These are phyloP conservation scores for Drosophila melanica DNA, from an alignment of 1,140 invertebrate genomes.

Conservation along the genomic window DNA sequence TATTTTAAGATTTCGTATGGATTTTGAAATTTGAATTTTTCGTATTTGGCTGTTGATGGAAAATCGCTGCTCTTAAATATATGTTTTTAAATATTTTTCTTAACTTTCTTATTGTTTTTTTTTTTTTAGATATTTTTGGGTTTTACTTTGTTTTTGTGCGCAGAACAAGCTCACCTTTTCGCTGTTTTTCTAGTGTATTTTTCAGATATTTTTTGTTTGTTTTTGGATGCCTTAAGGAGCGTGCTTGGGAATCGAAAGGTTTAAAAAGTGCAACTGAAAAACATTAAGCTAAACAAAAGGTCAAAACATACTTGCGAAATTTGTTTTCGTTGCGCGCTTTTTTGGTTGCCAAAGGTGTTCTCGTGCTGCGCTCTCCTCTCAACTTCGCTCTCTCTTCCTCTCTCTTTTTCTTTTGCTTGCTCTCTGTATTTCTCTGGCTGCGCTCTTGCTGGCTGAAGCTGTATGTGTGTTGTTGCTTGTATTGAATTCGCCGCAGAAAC, in stretches of 20 bases:
- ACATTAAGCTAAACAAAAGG: constrained; percentile 49
- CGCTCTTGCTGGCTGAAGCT: constrained; percentile 36
- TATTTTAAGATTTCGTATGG: constrained; percentile 42
- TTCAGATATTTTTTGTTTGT: constrained; percentile 18
- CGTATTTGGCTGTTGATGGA: constrained; percentile 28
- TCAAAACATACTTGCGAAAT: constrained; percentile 77
- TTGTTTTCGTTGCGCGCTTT: constrained; percentile 34
- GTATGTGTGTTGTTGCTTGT: constrained; percentile 25
- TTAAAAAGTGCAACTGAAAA: constrained; percentile 47
- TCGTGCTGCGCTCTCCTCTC: constrained; percentile 46
- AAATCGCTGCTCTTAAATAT: constrained; percentile 37
- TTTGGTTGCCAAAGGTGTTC: constrained; percentile 59
- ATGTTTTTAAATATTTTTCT: background rate
- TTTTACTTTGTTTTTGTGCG: constrained; percentile 5
- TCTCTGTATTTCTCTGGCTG: constrained; percentile 33
- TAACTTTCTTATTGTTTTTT: background rate
- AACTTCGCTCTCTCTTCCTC: constrained; percentile 5
- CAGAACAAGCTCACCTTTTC: constrained; percentile 46
- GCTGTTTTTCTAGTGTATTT: constrained; percentile 9
- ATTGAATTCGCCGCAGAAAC: constrained; percentile 72
- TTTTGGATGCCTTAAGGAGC: constrained; percentile 7
- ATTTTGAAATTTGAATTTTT: constrained; percentile 23
- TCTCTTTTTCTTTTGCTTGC: constrained; percentile 31
- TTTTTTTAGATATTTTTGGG: constrained; percentile 3
- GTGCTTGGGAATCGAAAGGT: constrained; percentile 1